phyloP scores from a whole-genome alignment of 2,888 invertebrate species.

The Byasa hedistus region DNA sequence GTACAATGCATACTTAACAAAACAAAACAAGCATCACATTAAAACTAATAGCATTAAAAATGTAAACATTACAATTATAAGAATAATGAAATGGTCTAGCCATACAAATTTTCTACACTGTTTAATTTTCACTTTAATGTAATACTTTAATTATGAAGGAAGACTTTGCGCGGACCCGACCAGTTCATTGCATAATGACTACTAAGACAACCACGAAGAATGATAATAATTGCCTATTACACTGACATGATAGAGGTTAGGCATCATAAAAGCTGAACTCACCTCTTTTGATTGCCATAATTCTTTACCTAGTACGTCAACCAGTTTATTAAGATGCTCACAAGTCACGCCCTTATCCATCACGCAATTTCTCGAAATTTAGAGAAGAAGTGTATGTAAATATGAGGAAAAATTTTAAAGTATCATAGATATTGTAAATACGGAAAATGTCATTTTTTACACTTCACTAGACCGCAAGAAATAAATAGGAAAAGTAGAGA shows the following conservation, averaged over 20 bases:
- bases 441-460: conserved; percentile 56
- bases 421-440: conserved; percentile 44
- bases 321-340: conserved; percentile 71
- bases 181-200: conserved; percentile 60
- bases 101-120: neutral
- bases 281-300: conserved; percentile 74
- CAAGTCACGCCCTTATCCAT: conserved; percentile 76
- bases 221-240: conserved; percentile 61
- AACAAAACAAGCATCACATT: neutral
- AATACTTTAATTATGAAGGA: neutral
- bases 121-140: neutral
- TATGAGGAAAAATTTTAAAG: conserved; percentile 51
- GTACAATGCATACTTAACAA: neutral
- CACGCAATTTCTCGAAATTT: conserved; percentile 47
- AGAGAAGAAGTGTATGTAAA: conserved; percentile 47
- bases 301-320: conserved; percentile 63
- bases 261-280: conserved; percentile 42
- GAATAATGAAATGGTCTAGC: too few species aligned
- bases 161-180: conserved; percentile 4
- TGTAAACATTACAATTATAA: conserved; percentile 10
- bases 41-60: neutral
- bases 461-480: conserved; percentile 43
- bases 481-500: conserved; percentile 34
- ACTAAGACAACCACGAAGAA: conserved; percentile 46
- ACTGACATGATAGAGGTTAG: conserved; percentile 65